Evolutionary conservation across 2,888 invertebrate genomes (phyloP).

Genomic region (Serripes groenlandicus): DNA sequence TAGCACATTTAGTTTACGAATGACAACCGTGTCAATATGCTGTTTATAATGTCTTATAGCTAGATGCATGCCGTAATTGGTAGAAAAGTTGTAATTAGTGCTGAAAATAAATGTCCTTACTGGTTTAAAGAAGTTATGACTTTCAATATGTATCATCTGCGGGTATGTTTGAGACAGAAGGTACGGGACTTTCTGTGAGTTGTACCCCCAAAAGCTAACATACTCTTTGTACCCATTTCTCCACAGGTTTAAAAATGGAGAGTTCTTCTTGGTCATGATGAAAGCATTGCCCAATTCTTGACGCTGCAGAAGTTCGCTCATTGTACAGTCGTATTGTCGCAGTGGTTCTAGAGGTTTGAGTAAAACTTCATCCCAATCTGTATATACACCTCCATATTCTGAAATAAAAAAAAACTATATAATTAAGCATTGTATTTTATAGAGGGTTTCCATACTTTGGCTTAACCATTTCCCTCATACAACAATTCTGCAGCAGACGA

Average conservation of each 20-base stretch:
- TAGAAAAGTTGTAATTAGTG: constrained; percentile 7
- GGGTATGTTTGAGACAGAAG: not conserved
- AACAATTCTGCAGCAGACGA: too few relatives aligned
- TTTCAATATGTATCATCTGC: not conserved
- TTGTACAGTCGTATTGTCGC: constrained; percentile 16
- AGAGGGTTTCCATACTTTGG: too few relatives aligned
- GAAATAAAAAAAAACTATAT: too few relatives aligned
- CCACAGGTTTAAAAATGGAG: not conserved
- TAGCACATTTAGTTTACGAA: not conserved
- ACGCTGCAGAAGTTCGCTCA: constrained; percentile 6
- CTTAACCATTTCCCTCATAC: too few relatives aligned
- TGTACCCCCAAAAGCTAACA: not conserved
- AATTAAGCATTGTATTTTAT: too few relatives aligned
- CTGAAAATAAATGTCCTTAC: not conserved
- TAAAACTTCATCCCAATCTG: constrained; percentile 14
- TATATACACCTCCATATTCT: constrained; percentile 14
- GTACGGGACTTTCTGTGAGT: constrained; percentile 15
- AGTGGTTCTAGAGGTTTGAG: constrained; percentile 6
- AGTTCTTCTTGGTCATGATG: constrained; percentile 17
- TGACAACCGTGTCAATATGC: not conserved
- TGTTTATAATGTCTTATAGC: not conserved
- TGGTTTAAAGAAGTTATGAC: constrained; percentile 18
- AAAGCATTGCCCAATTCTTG: constrained; percentile 10
- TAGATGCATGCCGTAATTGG: constrained; percentile 12
- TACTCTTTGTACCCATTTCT: constrained; percentile 6